Evolutionary conservation across 1,140 invertebrate genomes (phyloP).

Genomic region (Ceratina calcarata): DNA sequence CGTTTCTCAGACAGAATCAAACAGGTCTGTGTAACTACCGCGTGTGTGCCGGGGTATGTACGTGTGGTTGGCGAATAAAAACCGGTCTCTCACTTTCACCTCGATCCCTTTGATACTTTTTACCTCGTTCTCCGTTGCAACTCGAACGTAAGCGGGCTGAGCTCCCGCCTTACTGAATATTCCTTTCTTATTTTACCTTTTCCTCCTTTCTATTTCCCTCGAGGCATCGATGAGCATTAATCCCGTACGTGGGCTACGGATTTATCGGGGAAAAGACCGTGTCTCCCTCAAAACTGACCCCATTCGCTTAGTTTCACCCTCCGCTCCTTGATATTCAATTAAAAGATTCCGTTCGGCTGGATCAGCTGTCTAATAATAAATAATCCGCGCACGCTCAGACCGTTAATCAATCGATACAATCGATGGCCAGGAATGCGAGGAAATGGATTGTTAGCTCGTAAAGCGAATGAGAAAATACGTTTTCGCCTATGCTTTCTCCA

Average conservation of each 20-base stretch:
- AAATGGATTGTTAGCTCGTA: background rate
- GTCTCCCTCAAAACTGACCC: background rate
- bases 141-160: background rate
- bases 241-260: background rate
- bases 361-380: background rate
- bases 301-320: background rate
- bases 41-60: background rate
- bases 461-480: background rate
- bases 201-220: too few species aligned
- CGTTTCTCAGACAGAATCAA: constrained; percentile 65
- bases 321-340: constrained; percentile 7
- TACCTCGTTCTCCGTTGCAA: background rate
- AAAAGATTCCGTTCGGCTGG: background rate
- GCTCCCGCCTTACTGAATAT: background rate
- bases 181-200: background rate
- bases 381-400: background rate
- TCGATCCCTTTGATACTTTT: constrained; percentile 43
- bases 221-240: too few species aligned
- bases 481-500: background rate
- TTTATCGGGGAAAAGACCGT: background rate
- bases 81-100: constrained; percentile 30
- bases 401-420: constrained; percentile 14
- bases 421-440: background rate
- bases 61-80: constrained; percentile 39
- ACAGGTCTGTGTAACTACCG: constrained; percentile 51